Base-by-base conservation (phyloP, 2,888 invertebrate genomes). In the Idaea straminata region DNA sequence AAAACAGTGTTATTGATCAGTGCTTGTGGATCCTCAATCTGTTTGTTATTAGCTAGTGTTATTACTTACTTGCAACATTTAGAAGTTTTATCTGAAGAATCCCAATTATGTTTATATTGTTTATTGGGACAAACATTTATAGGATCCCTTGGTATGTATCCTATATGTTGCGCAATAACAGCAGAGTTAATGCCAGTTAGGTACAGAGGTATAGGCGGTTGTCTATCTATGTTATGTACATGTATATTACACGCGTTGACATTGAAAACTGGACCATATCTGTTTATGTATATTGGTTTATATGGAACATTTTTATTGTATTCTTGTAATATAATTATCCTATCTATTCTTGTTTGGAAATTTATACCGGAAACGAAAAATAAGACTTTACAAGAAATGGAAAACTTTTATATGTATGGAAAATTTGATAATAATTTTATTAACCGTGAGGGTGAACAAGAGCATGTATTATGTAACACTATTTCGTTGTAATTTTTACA, bases 171-270 rank as follows among this genome's bases (percentile, higher is more conserved):
- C 25, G 38, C 60, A 4, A 47, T 64, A 47, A 58, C 63, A 15
- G 34, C 66, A 5, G 66, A 66, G 34, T 25, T 66, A 10, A 64
- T 66, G 62, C 69, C 69, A 7, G 65, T 69, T 0, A 69, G 67
- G 38, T 62, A 69, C n/a, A 63, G 66, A 35, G 67, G 67, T 0
- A 5, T 67, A 16, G 65, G 67, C 7, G 67, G 69, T 1, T 61
- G 59, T 5, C 15, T 65, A 10, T 64, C 60, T 36, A 64, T 67
- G 1, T 61, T 69, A 13, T 61, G 35, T 25, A 36, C 57, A 6
- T 61, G 66, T 38, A 5, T 36, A 13, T 62, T 64, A 5, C 62
- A 66, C 16, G 57, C 64, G 15, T 57, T 36, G n/a, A 35, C 62
- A 0, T 60, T 66, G 15, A 66, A 66, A 64, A n/a, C 57, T 36